A percentile compares a stretch with the other conserved stretches of the same genome.
phyloP scores from a whole-genome alignment of 1,140 invertebrate species.

The Belonocnema kinseyi region DNA sequence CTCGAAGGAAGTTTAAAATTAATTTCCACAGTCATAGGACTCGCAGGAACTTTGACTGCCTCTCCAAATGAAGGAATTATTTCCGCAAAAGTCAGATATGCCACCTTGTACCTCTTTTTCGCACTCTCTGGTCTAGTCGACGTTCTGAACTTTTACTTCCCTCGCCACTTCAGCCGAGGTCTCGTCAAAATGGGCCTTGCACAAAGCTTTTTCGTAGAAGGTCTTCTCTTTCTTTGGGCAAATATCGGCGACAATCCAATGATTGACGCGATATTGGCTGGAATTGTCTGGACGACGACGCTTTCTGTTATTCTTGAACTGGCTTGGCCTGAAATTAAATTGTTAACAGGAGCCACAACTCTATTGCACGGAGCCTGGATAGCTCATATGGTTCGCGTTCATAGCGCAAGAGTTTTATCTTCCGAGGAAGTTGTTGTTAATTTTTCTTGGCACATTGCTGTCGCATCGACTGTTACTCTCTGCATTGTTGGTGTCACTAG shows the following conservation, averaged over 20 bases:
- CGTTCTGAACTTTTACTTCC: conserved; percentile 70
- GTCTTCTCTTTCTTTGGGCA: conserved; percentile 65
- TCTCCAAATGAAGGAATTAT: conserved; percentile 53
- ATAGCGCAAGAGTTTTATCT: conserved; percentile 41
- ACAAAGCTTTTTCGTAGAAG: conserved; percentile 71
- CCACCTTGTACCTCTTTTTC: conserved; percentile 73
- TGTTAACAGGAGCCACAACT: conserved; percentile 63
- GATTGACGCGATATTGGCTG: conserved; percentile 62
- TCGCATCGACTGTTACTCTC: conserved; percentile 64
- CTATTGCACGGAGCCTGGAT: conserved; percentile 71
- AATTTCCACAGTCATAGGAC: conserved; percentile 61
- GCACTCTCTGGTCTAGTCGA: conserved; percentile 72
- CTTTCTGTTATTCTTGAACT: conserved; percentile 63
- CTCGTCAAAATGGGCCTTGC: conserved; percentile 67
- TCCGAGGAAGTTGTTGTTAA: conserved; percentile 62
- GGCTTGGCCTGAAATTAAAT: conserved; percentile 66
- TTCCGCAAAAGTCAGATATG: conserved; percentile 68
- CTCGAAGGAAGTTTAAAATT: conserved; percentile 65
- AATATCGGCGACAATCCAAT: conserved; percentile 48
- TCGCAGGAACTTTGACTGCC: conserved; percentile 59
- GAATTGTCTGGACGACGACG: conserved; percentile 64
- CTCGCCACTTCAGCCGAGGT: conserved; percentile 60
- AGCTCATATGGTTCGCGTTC: conserved; percentile 65
- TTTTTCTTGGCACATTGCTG: conserved; percentile 70
- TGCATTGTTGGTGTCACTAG: conserved; percentile 60